Base-by-base conservation (phyloP, 2,113 vertebrate species). In the Grammomys dolichurus region DNA sequence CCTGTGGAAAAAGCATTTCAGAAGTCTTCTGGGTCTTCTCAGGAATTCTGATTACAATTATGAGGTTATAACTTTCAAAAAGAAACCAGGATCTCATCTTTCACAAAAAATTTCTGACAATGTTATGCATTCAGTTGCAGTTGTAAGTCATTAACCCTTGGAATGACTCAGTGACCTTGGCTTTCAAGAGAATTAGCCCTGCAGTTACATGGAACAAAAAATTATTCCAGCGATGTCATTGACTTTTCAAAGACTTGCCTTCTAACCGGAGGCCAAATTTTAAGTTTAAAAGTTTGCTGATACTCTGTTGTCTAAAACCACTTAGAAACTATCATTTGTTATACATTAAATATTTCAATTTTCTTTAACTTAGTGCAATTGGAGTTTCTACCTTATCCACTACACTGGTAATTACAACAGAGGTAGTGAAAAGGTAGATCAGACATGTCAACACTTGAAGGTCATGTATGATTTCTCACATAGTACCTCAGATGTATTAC, bases 111-210 rank as follows among this genome's bases (percentile, higher is more conserved):
- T 43, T 54, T 86, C 73, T 94, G 46, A 95, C 40, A 95, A 31
- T 67, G 80, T 90, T 87, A 28, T 80, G 7, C 76, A 94, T 96
- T 95, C 90, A 96, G 0, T 31, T 97, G 7, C 33, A 93, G 72
- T 93, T 95, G 58, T 96, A 96, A 90, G 72, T 97, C 65, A 94
- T 97, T 97, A 92, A 90, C 78, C 73, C 36, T 46, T 31, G 87
- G 51, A 94, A 88, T 67, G n/a, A 93, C 56, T 72, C 43, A 91
- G 1, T 85, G 92, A 96, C 75, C 85, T 92, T 88, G 65, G 72
- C 17, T 91, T 93, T 80, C 12, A 26, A 10, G 9, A 92, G 11
- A 26, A 12, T 90, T 77, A 95, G 58, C 80, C 54, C 80, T 91
- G 31, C 0, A 78, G 33, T 86, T 93, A 72, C n/a, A 89, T 81